A percentile compares a stretch with the other conserved stretches of the same genome.
phyloP scores from a whole-genome alignment of 2,797 vertebrate genomes.

The Podarcis lilfordi region DNA sequence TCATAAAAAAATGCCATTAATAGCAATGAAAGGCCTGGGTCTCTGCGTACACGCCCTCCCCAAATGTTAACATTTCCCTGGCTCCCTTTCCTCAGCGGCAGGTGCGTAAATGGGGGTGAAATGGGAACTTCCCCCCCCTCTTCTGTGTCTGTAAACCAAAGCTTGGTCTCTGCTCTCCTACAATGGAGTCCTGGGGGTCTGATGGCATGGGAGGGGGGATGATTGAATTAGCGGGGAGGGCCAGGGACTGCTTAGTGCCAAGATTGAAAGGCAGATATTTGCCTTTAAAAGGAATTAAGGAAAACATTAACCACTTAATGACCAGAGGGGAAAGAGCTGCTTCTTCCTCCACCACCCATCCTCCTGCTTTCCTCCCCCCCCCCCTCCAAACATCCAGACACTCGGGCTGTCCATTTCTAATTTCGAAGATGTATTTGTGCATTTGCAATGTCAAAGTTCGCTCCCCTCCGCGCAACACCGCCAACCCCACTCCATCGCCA shows the following conservation, averaged over 20 bases:
- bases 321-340: neutral
- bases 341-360: no score
- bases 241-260: neutral
- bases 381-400: neutral
- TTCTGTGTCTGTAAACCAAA: neutral
- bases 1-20: neutral
- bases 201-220: neutral
- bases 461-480: accelerated
- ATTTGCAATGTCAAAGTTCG: neutral
- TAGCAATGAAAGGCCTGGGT: neutral
- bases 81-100: neutral
- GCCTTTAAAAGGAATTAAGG: slow-evolving; percentile 16
- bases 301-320: slow-evolving; percentile 16
- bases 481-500: no score
- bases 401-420: neutral
- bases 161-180: neutral
- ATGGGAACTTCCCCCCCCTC: neutral
- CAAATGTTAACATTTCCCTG: neutral
- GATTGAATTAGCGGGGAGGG: slow-evolving; percentile 20
- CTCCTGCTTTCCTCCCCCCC: neutral
- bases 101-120: neutral
- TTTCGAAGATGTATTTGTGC: neutral
- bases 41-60: neutral
- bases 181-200: slow-evolving; percentile 6
- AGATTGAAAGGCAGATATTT: slow-evolving; percentile 12